Conservation (phyloP, 2,113 vertebrate species). For the Halcyon senegalensis region DNA sequence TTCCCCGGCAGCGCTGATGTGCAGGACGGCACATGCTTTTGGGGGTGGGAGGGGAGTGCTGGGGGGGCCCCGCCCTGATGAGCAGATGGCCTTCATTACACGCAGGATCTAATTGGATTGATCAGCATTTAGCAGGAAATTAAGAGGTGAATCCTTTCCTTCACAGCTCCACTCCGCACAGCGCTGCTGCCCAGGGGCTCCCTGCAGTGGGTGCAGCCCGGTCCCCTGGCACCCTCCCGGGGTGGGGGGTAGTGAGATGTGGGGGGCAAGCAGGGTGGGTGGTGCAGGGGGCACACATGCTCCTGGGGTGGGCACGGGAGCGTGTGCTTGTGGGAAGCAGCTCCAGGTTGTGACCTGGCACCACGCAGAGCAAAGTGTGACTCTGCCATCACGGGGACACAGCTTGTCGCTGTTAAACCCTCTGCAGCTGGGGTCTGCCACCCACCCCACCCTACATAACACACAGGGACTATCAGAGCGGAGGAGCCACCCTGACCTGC, state of each 20-base stretch:
- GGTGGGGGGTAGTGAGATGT: too few species aligned
- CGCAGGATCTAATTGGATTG: constrained; percentile 75
- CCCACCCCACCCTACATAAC: rapidly evolving
- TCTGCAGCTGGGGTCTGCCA: background rate
- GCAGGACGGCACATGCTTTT: background rate
- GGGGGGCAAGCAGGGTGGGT: background rate
- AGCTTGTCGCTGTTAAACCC: background rate
- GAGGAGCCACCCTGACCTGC: background rate
- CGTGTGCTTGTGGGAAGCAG: too few species aligned
- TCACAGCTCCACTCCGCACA: background rate
- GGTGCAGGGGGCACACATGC: rapidly evolving
- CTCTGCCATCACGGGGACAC: rapidly evolving
- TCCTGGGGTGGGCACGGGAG: background rate
- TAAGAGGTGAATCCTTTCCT: background rate
- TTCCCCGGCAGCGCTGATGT: background rate
- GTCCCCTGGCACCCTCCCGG: background rate
- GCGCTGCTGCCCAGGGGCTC: background rate
- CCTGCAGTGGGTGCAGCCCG: rapidly evolving
- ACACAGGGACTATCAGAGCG: background rate
- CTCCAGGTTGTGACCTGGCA: background rate
- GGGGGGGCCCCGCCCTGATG: background rate
- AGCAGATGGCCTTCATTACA: constrained; percentile 81
- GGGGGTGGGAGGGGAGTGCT: background rate
- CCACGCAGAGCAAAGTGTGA: background rate
- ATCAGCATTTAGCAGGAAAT: constrained; percentile 79